A percentile compares a stretch with the other conserved stretches of the same genome.
Evolutionary conservation across 2,113 vertebrate genomes (phyloP).

Genomic region (Mastomys coucha): DNA sequence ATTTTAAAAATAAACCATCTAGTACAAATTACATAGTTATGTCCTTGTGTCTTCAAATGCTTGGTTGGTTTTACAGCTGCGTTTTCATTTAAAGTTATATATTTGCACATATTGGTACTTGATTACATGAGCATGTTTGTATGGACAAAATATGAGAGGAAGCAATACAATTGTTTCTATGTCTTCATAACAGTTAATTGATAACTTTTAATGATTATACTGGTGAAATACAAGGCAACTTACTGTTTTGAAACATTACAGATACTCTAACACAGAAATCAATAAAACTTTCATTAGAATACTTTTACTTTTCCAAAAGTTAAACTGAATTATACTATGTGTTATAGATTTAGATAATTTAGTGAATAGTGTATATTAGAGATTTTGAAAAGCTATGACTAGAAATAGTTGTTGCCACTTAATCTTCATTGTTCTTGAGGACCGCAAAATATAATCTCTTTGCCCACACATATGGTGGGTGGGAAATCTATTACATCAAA

Average conservation of each 20-base stretch:
- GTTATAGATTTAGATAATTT: neutral
- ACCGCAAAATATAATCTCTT: constrained; percentile 19
- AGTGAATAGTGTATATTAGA: neutral
- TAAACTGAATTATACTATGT: neutral
- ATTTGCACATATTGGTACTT: neutral
- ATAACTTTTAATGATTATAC: neutral
- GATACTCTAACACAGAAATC: neutral
- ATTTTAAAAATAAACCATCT: neutral
- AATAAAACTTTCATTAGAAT: neutral
- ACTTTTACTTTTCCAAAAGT: neutral
- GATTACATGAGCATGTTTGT: neutral
- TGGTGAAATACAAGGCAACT: neutral
- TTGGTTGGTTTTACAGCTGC: neutral
- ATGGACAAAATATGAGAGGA: neutral
- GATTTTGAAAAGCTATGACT: neutral
- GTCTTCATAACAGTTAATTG: neutral
- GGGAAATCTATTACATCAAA: neutral
- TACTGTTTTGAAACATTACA: neutral
- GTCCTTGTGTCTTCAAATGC: neutral
- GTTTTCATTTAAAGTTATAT: neutral
- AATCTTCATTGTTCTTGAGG: neutral
- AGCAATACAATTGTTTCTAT: constrained; percentile 1
- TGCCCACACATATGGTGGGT: neutral
- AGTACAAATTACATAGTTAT: neutral
- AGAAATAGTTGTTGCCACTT: neutral